Conservation (phyloP, 2,113 vertebrate species). For the Hyla sarda region DNA sequence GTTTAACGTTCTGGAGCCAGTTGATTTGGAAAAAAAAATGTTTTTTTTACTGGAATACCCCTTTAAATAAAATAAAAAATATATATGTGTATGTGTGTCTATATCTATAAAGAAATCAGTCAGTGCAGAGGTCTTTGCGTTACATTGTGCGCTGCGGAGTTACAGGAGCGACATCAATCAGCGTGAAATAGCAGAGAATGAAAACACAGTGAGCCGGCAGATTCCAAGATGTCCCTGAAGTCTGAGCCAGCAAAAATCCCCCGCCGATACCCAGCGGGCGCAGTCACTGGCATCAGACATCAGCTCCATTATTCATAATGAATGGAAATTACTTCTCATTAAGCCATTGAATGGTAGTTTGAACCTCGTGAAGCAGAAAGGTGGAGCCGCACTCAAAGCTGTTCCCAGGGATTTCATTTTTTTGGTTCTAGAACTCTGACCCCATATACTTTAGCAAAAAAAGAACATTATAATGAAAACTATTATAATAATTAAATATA, state of each 20-base stretch:
- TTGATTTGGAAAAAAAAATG: no score
- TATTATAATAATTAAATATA: background rate
- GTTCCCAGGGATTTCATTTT: background rate
- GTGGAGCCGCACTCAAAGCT: background rate
- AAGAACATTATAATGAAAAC: background rate
- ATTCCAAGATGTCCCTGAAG: conserved; percentile 19
- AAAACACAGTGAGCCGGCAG: conserved; percentile 1
- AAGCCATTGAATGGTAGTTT: background rate
- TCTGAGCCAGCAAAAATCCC: background rate
- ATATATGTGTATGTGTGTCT: no score
- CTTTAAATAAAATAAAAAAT: no score
- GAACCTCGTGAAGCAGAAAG: conserved; percentile 7
- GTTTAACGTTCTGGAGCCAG: no score
- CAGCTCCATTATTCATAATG: conserved; percentile 21
- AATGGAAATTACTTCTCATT: conserved; percentile 27
- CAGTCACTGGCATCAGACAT: conserved; percentile 12
- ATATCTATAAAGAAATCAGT: no score
- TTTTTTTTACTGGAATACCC: no score
- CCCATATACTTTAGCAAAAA: background rate
- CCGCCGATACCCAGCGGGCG: background rate
- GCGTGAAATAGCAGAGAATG: background rate
- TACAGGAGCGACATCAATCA: conserved; percentile 25
- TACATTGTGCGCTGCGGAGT: background rate
- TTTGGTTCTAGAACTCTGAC: background rate
- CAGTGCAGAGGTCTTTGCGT: background rate